phyloP scores from a whole-genome alignment of 2,888 invertebrate species.

The Aquatica leii region DNA sequence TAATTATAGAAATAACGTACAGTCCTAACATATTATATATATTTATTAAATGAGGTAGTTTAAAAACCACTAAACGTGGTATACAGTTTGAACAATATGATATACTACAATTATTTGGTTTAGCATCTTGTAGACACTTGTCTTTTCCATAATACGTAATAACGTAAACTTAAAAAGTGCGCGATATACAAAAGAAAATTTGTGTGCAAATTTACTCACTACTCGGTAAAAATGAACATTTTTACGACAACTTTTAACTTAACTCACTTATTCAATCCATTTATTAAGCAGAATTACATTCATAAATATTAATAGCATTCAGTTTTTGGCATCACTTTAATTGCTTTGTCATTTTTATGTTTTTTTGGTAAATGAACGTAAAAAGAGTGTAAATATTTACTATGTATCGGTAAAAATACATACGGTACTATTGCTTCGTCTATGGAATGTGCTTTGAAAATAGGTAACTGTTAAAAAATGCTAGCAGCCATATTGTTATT shows the following conservation, averaged over 20 bases:
- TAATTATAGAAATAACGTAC: slow-evolving; percentile 45
- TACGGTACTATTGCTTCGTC: neutral
- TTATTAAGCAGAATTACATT: too few species aligned
- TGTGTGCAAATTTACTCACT: neutral
- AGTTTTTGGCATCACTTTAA: slow-evolving; percentile 4
- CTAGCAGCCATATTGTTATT: slow-evolving; percentile 36
- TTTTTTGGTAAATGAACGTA: neutral
- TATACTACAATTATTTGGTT: slow-evolving; percentile 32
- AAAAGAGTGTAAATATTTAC: neutral
- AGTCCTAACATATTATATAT: slow-evolving; percentile 49
- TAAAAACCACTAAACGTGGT: slow-evolving; percentile 46
- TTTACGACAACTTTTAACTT: too few species aligned
- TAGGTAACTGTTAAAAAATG: slow-evolving; percentile 35
- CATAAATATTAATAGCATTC: neutral
- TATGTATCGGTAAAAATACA: neutral
- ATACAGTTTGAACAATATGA: slow-evolving; percentile 51
- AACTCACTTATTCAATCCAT: too few species aligned
- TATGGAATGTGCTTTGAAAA: slow-evolving; percentile 23
- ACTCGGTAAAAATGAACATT: neutral
- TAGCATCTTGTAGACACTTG: slow-evolving; percentile 28
- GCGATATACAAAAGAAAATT: too few species aligned
- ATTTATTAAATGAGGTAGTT: slow-evolving; percentile 55
- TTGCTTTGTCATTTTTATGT: neutral
- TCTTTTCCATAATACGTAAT: slow-evolving; percentile 9
- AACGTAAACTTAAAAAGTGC: slow-evolving; percentile 1